Evolutionary conservation across 2,888 invertebrate genomes (phyloP).

Genomic region (Zonitis immaculata): DNA sequence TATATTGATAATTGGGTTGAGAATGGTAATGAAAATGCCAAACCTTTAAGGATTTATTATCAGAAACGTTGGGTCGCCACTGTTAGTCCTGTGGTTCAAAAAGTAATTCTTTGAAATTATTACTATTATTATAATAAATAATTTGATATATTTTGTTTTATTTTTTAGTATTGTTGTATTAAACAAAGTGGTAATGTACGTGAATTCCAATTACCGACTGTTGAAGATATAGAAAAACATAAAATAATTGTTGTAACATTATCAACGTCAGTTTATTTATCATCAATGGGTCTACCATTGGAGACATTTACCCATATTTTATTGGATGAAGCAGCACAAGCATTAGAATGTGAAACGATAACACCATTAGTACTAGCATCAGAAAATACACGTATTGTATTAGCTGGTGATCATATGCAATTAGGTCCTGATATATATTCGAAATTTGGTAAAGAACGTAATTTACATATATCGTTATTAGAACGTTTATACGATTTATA

Average conservation of each 20-base stretch:
- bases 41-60: slow-evolving; percentile 74
- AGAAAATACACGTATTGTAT: slow-evolving; percentile 65
- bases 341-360: slow-evolving; percentile 79
- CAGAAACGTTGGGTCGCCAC: slow-evolving; percentile 74
- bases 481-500: slow-evolving; percentile 76
- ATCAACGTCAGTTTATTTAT: slow-evolving; percentile 70
- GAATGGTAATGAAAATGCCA: slow-evolving; percentile 59
- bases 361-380: slow-evolving; percentile 73
- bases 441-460: slow-evolving; percentile 64
- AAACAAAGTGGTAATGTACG: slow-evolving; percentile 53
- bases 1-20: slow-evolving; percentile 75
- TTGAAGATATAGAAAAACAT: slow-evolving; percentile 66
- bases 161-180: slow-evolving; percentile 64
- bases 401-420: slow-evolving; percentile 85
- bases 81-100: slow-evolving; percentile 64
- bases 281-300: slow-evolving; percentile 61
- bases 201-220: slow-evolving; percentile 64
- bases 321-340: slow-evolving; percentile 83
- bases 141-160: background rate
- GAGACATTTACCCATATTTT: slow-evolving; percentile 77
- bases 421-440: slow-evolving; percentile 78
- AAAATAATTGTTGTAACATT: slow-evolving; percentile 75
- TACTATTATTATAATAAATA: too few species aligned
- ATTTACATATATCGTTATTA: slow-evolving; percentile 67
- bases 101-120: too few species aligned